A percentile compares a stretch with the other conserved stretches of the same genome.
Evolutionary conservation across 2,113 vertebrate species (phyloP).

Genomic region (Triplophysa tibetana): DNA sequence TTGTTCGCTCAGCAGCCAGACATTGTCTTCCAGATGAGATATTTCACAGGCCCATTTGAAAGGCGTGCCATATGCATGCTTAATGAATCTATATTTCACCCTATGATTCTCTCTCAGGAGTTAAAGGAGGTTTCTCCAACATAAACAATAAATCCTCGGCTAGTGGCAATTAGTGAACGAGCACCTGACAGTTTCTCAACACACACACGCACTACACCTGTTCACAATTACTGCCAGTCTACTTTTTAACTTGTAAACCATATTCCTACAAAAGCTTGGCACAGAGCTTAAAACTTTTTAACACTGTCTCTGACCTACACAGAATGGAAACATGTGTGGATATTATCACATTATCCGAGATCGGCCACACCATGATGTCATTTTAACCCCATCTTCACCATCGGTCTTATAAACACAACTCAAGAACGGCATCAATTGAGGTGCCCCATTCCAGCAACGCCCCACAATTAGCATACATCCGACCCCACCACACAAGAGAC

Average conservation of each 20-base stretch:
- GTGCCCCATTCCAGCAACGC: not conserved
- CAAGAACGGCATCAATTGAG: not conserved
- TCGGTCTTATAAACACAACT: not conserved
- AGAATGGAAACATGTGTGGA: slow-evolving; percentile 19
- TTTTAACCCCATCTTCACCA: too few species aligned
- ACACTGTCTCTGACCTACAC: slow-evolving; percentile 50
- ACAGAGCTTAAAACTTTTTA: slow-evolving; percentile 47
- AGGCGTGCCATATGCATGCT: slow-evolving; percentile 58
- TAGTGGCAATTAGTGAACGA: slow-evolving; percentile 50
- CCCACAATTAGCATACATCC: slow-evolving; percentile 21
- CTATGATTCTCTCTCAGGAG: slow-evolving; percentile 52
- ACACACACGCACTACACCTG: slow-evolving; percentile 2
- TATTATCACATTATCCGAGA: not conserved
- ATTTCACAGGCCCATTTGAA: slow-evolving; percentile 55
- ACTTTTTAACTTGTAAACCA: slow-evolving; percentile 56
- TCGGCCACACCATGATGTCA: not conserved
- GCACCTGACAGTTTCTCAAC: slow-evolving; percentile 52
- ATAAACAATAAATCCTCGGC: slow-evolving; percentile 53
- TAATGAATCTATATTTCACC: slow-evolving; percentile 61
- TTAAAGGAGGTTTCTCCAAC: slow-evolving; percentile 48
- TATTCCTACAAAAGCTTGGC: slow-evolving; percentile 53
- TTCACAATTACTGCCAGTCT: slow-evolving; percentile 56
- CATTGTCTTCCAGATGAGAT: slow-evolving; percentile 50
- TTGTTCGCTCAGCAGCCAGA: slow-evolving; percentile 35
- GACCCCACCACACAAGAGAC: not conserved